Base-by-base conservation (phyloP, 1,140 invertebrate species). In the Diorhabda carinulata region DNA sequence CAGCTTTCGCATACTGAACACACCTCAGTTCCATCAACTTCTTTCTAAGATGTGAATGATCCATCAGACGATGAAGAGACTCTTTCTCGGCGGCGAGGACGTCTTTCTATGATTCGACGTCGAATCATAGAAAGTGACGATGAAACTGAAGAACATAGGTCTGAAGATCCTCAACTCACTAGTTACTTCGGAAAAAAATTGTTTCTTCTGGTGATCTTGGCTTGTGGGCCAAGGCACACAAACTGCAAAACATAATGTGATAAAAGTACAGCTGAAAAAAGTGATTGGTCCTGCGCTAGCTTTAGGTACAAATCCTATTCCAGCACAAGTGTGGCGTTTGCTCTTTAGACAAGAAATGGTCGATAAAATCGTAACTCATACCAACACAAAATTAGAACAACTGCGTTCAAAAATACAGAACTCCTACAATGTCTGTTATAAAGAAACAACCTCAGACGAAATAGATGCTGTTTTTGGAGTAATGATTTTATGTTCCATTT, bases 391-490 rank as follows among this genome's bases (percentile, higher is more conserved):
- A 10, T 8, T 57, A 57, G 56, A 57, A 7, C 10, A 8, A 57
- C 4, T 57, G 56, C 56, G 56, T 9, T 8, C 56, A 57, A 57
- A 7, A 57, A 57, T 57, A 57, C 8, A 57, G 56, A 57, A 57
- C 56, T 9, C 9, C 9, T n/a, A 57, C 56, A 5, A 57, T 40
- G 9, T 40, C 25, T 25, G 25, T 25, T 63, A 63, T 43, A 43
- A 63, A 63, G 25, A 63, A 40, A 63, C 61, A 9, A 63, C 10
- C 8, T 6, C 3, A 9, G 42, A 42, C 10, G 61, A 63, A 63
- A 63, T 63, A 7, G 10, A 63, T 41, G 61, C 61, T n/a, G 2
- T 63, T 6, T 5, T 63, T 9, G 61, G 43, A 43, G 44, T 63
- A 6, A 40, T 25, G 44, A 43, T 63, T 40, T 43, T 63, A 3